Base-by-base conservation (phyloP, 1,140 invertebrate genomes). In the Lasioglossum albipes region DNA sequence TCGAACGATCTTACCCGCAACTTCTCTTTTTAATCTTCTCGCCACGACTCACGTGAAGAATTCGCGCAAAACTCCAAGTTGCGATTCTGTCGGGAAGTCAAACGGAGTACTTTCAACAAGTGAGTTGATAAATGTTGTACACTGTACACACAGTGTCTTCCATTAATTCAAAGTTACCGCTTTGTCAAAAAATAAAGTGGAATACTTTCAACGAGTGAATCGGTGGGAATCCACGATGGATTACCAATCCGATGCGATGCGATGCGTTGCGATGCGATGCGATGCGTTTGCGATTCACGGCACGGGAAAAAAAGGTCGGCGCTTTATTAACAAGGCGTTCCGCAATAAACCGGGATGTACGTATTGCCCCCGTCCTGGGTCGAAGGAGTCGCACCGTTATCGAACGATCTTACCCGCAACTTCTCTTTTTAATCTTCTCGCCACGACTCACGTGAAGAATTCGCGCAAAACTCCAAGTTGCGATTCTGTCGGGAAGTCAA, bases 321-420 rank as follows among this genome's bases (percentile, higher is more conserved):
- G 76, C 76, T 88, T 88, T 88, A 88, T 88, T 88, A 88, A 88
- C 87, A 82, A 88, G 86, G 86, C 84, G 87, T 88, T 88, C 74
- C 78, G 83, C 79, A 83, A 85, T 85, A 85, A 88, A 79, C 54
- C 79, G 59, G 64, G 77, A 83, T 64, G 31, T 66, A 84, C 75
- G 77, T 81, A 84, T 81, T 82, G 84, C 84, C 57, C 82, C 75
- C 73, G 70, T 81, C 72, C 73, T 75, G 75, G 80, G 74, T 80
- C 79, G 78, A 82, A 80, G 79, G 77, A 85, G 88, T 81, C 79
- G 73, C 74, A 27, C 82, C 79, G 85, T 87, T 89, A 89, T 89
- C 88, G 75, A 12, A 42, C 80, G 70, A 89, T 89, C 88, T 89
- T 20, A 49, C 82, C 57, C 81, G 79, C 85, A 82, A 78, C 85